Evolutionary conservation across 2,888 invertebrate species (phyloP).

Genomic region (Nephrotoma flavescens): DNA sequence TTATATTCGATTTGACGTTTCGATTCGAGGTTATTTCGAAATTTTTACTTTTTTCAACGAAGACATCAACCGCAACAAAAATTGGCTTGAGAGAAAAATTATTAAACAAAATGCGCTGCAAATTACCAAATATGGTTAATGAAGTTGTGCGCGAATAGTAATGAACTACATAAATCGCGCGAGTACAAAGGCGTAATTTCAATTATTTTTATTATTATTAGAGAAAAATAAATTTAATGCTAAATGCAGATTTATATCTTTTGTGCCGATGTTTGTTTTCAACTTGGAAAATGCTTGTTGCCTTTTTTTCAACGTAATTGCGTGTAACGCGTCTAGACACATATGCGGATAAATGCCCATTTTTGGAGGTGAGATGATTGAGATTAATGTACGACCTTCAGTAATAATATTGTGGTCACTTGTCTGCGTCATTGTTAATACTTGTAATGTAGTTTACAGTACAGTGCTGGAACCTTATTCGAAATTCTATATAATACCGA

Average conservation of each 20-base stretch:
- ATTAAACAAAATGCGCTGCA: background rate
- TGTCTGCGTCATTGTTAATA: too few relatives aligned
- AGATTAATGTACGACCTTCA: background rate
- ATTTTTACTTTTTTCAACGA: background rate
- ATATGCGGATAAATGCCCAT: background rate
- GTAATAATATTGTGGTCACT: background rate
- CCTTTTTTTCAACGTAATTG: background rate
- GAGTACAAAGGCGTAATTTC: background rate
- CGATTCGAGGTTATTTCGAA: background rate
- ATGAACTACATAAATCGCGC: background rate
- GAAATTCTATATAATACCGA: too few relatives aligned
- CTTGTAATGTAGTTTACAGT: too few relatives aligned
- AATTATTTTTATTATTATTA: background rate
- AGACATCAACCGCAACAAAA: background rate
- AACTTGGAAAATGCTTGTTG: background rate
- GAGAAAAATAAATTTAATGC: background rate
- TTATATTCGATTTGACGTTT: background rate
- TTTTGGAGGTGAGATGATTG: background rate
- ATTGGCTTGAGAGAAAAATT: background rate
- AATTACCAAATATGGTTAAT: background rate
- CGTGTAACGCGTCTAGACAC: background rate
- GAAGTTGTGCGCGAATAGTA: background rate
- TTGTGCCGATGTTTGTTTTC: background rate
- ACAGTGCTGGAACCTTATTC: too few relatives aligned
- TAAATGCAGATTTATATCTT: background rate